Evolutionary conservation across 2,888 invertebrate species (phyloP).

Genomic region (Saturnia japonica): DNA sequence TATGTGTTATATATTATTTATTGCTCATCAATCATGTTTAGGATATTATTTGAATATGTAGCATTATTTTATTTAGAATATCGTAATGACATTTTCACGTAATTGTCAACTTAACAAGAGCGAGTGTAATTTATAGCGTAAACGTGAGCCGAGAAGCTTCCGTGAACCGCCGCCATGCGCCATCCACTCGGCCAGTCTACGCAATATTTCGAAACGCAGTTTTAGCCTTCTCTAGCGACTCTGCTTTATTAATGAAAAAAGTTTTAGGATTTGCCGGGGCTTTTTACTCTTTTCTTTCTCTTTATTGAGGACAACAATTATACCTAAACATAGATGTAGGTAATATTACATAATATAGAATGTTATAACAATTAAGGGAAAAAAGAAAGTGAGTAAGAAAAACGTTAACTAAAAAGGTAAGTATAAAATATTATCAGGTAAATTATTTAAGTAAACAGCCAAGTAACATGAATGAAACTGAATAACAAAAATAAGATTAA

Average conservation of each 20-base stretch:
- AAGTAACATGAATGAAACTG: too few species aligned
- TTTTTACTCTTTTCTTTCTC: too few species aligned
- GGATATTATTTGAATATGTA: not conserved
- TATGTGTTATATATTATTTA: not conserved
- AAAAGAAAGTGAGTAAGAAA: too few species aligned
- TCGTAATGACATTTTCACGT: constrained; percentile 17
- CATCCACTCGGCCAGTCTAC: not conserved
- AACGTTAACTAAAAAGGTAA: too few species aligned
- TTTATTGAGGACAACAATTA: too few species aligned
- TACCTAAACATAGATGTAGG: too few species aligned
- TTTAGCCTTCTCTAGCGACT: not conserved
- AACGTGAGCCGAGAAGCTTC: not conserved
- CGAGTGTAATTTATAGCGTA: constrained; percentile 14
- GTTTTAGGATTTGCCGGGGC: not conserved
- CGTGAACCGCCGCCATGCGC: not conserved
- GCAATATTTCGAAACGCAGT: not conserved
- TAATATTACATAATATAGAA: too few species aligned
- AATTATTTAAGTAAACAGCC: too few species aligned
- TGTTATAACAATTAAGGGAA: too few species aligned
- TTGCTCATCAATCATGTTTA: not conserved
- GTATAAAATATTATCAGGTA: too few species aligned
- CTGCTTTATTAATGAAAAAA: not conserved
- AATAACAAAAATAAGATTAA: too few species aligned
- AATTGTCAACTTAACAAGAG: constrained; percentile 19
- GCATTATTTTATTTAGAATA: not conserved